Evolutionary conservation across 1,140 invertebrate species (phyloP), one percentile per base, ranked within the genome.

Genomic region (Apis laboriosa): DNA sequence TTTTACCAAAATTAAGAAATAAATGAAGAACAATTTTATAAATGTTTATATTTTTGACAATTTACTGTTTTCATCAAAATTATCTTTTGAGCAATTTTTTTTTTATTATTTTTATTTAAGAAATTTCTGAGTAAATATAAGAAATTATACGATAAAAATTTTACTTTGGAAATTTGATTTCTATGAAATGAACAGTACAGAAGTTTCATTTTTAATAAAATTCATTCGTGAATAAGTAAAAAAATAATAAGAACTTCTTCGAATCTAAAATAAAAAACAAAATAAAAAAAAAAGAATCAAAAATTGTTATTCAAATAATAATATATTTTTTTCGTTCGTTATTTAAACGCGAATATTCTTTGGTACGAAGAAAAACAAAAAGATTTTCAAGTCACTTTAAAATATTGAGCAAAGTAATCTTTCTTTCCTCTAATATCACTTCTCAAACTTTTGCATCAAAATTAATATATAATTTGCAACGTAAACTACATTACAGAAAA

Each of bases 41-140:
- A 21, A 19, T 17, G 1, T 21, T 71, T 1, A 24, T 11, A 12
- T 79, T 61, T 21, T 79, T 9, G 53, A 80, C 68, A 49, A 56
- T 55, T 58, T 24, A 53, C 28, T 12, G 9, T 17, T 34, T 76
- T 11, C 1, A 28, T 2, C 4, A 7, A 56, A 56, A 80, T 64
- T 24, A 9, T 12, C 24, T 82, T 70, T 82, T 82, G 80, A 82
- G 80, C 80, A 82, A 82, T 24, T 34, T 61, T 49, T 53, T 28
- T 9, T 28, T 7, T 58, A 63, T 43, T 43, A 56, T 56, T 21
- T 49, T 11, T 58, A n/a, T 53, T 24, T 28, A n/a, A n/a, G 15
- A 51, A 19, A 13, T 51, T 11, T 28, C 9, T 8, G 43, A 51
- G 19, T 75, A 63, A 75, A 75, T 51, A 51, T 49, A 24, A 61